These are phyloP conservation scores for Papilio dardanus DNA, from an alignment of 1,140 invertebrate genomes.

Conservation along the genomic window DNA sequence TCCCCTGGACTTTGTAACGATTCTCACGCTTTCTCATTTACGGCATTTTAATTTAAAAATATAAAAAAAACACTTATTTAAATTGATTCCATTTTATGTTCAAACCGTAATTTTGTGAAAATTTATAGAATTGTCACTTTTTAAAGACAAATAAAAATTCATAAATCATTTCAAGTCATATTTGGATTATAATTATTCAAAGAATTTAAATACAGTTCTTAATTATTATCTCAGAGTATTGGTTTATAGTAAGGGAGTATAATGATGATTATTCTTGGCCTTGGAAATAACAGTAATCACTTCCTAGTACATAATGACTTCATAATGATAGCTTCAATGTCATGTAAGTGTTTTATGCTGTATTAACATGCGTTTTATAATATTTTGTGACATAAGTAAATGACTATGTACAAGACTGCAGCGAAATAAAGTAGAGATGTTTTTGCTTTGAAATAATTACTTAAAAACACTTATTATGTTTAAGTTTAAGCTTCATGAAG, in stretches of 20 bases:
- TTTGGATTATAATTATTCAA: background rate
- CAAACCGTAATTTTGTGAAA: too few species aligned
- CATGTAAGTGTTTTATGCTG: background rate
- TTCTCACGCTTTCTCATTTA: background rate
- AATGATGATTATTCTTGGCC: background rate
- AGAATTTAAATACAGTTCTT: background rate
- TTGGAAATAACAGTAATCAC: background rate
- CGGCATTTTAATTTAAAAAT: background rate
- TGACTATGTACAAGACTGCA: background rate
- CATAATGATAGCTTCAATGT: constrained; percentile 3
- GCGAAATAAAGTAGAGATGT: background rate
- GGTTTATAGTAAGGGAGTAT: background rate
- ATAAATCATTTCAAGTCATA: too few species aligned
- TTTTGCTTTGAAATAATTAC: background rate
- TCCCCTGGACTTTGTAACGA: background rate
- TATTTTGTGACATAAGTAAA: background rate
- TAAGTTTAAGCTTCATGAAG: too few species aligned
- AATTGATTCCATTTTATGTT: too few species aligned
- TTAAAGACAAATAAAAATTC: too few species aligned
- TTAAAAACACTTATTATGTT: background rate
- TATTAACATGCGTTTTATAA: background rate
- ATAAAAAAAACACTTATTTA: too few species aligned
- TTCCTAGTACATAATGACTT: constrained; percentile 9
- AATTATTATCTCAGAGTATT: background rate
- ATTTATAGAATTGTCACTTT: too few species aligned